Evolutionary conservation across 2,797 vertebrate genomes (phyloP).

Genomic region (Intellagama lesueurii): DNA sequence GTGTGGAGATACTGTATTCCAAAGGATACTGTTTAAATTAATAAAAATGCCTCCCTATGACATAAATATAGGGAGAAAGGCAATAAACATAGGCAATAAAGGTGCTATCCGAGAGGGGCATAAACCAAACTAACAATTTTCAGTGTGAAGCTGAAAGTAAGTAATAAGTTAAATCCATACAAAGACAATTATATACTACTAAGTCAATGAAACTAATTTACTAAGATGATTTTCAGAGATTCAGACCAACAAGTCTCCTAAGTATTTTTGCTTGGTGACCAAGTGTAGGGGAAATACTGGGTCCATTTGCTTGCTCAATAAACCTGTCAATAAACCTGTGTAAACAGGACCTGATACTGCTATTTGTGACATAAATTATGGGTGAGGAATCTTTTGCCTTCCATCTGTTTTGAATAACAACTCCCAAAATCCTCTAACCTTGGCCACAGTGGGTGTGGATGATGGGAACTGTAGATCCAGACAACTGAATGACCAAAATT

Average conservation of each 20-base stretch:
- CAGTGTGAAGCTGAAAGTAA: not conserved
- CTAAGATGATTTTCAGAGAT: not conserved
- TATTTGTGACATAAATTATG: no score
- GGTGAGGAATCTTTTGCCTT: no score
- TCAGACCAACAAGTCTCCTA: not conserved
- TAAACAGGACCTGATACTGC: no score
- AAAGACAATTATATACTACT: not conserved
- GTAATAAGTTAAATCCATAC: not conserved
- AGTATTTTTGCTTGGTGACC: not conserved
- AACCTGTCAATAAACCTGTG: no score
- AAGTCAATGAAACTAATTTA: not conserved
- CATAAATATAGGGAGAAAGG: conserved; percentile 63
- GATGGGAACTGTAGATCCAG: no score
- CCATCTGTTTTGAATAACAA: no score
- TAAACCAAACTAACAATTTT: conserved; percentile 33
- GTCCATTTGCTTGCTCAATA: not conserved
- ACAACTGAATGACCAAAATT: no score
- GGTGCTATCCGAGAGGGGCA: conserved; percentile 26
- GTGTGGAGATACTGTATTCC: conserved; percentile 35
- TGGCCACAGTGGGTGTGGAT: no score
- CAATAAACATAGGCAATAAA: conserved; percentile 42
- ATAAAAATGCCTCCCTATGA: conserved; percentile 57
- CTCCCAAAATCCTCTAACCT: no score
- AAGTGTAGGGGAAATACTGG: not conserved
- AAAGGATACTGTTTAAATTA: conserved; percentile 55